Evolutionary conservation across 2,113 vertebrate genomes (phyloP).

Genomic region (Piprites chloris): DNA sequence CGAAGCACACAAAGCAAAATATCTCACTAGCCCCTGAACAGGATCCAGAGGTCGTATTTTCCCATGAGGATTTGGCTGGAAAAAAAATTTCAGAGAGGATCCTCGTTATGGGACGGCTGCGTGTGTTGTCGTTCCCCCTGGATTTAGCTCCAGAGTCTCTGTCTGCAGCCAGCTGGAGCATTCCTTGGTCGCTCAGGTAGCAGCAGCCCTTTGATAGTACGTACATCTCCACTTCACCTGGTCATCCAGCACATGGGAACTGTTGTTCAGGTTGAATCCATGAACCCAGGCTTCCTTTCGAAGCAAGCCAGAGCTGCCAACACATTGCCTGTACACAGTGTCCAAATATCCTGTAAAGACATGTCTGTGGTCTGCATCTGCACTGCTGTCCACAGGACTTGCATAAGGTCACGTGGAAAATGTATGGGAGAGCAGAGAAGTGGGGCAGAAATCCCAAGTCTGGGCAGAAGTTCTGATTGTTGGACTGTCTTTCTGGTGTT

Average conservation of each 20-base stretch:
- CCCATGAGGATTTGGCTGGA: neutral
- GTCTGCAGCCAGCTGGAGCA: neutral
- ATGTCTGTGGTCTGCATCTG: neutral
- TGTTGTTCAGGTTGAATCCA: neutral
- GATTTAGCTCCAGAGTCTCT: neutral
- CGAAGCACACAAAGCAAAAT: neutral
- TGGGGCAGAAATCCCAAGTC: neutral
- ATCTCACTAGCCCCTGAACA: neutral
- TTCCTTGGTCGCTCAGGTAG: neutral
- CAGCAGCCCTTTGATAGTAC: neutral
- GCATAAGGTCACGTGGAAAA: neutral
- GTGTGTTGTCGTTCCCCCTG: neutral
- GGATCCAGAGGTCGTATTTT: neutral
- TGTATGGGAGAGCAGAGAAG: neutral
- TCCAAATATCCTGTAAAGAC: neutral
- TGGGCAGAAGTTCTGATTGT: neutral
- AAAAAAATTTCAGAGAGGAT: neutral
- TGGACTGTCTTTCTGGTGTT: neutral
- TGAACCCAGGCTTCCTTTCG: neutral
- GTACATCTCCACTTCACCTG: fast-evolving
- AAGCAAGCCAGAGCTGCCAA: neutral
- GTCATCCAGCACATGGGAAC: fast-evolving
- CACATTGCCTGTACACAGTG: neutral
- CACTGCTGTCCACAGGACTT: neutral
- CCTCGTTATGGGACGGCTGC: too few species aligned